Evolutionary conservation across 2,113 vertebrate species (phyloP).

Genomic region (Brachypteracias leptosomus): DNA sequence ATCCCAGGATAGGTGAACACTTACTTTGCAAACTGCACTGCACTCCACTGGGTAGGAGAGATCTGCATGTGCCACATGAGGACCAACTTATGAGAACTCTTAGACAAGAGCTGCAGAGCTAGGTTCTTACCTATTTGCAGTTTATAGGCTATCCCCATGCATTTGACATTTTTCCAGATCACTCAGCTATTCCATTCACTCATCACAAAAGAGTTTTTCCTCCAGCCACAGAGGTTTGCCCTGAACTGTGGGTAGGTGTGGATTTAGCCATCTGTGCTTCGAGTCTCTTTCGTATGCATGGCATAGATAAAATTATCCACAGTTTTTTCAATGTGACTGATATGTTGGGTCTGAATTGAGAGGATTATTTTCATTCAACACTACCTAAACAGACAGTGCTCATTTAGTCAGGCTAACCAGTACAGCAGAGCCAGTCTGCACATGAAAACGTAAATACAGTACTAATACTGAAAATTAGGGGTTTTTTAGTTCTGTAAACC

Average conservation of each 20-base stretch:
- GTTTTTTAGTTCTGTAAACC: neutral
- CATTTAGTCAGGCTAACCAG: neutral
- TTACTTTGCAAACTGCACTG: neutral
- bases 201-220: constrained; percentile 22
- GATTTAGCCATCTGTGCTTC: constrained; percentile 61
- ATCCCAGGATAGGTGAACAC: neutral
- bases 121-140: neutral
- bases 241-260: constrained; percentile 46
- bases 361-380: constrained; percentile 59
- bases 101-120: neutral
- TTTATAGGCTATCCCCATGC: neutral
- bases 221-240: constrained; percentile 51
- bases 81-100: no score
- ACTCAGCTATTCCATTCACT: constrained; percentile 13
- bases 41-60: neutral
- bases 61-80: neutral
- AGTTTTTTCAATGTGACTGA: constrained; percentile 13
- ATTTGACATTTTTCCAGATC: neutral
- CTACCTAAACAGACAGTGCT: constrained; percentile 22
- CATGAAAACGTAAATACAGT: neutral
- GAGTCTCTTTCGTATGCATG: neutral
- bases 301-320: constrained; percentile 40
- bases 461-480: neutral
- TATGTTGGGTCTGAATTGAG: constrained; percentile 49
- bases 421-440: neutral